Evolutionary conservation across 2,888 invertebrate species (phyloP), one percentile per base, ranked within the genome.

Genomic region (Cephus nigrinus): DNA sequence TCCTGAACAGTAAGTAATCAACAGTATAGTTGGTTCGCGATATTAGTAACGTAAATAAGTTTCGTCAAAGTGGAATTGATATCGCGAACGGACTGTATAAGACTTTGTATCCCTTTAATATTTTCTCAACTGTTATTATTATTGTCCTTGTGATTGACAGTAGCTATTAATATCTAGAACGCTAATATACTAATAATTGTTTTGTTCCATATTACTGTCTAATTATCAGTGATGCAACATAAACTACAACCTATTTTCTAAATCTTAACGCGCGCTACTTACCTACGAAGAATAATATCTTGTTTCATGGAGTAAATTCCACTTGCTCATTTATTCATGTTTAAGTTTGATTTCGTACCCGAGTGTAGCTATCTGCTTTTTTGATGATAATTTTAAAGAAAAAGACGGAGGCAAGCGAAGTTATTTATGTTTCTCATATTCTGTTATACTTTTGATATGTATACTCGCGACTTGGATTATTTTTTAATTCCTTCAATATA

Each of bases 1-100:
- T 87, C 95, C 95, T 0, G 91, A 93, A 5, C 93, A 94, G 89
- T 89, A 71, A 85, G 84, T 40, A 30, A 12, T 9, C 12, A 40
- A 11, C 12, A 75, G 34, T 30, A 68, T 75, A 32, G 31, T 74
- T 32, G 11, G 15, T 23, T 11, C 35, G 34, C 36, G 4, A 32
- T 68, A 33, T 4, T 55, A 71, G 73, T 34, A 68, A 36, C 36
- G 40, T 12, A 73, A 23, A 55, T 32, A 34, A 68, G 9, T 15
- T 1, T 4, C 31, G 36, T 12, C 12, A 12, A 30, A 34, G 12
- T 15, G 15, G 31, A 12, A 35, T 11, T 74, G 4, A 31, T 69
- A 23, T 32, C 69, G n/a, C n/a, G 69, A 30, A 69, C 5, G 5
- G 73, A 68, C 36, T 69, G 34, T 31, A 32, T 74, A 78, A 9